Base-by-base conservation (phyloP, 64 coral and sea anemone species). In the Dendronephthya gigantea region DNA sequence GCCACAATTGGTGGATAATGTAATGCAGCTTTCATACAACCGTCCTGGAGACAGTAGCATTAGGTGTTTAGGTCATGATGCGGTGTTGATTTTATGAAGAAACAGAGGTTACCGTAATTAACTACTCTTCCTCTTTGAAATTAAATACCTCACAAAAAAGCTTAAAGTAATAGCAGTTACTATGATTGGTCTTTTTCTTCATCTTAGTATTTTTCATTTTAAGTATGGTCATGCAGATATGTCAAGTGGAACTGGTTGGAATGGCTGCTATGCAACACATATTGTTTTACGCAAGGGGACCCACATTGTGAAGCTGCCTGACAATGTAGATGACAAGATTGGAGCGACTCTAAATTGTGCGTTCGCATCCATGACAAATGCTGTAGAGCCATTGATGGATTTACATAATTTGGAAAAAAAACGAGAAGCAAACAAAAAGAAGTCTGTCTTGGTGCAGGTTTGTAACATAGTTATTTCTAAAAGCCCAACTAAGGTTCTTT, bases 231-330 rank as follows among this genome's bases (percentile, higher is more conserved):
- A 93, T 84, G 91, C 89, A 29, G 17, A 40, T 1, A 56, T 97
- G n/a, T 22, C 74, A 22, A 82, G 89, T 48, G 89, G 87, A 23
- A 87, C 89, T 35, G 89, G 90, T 35, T 83, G 84, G 50, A 93
- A 97, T 89, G 94, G 94, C 14, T 97, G 94, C 82, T 97, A 97
- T 89, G 94, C 91, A 88, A 81, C 94, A 10, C 94, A 97, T 31
- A 89, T 97, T 28, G 85, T 97, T 43, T 48, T 97, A 14, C 89
- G 92, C 9, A 86, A 82, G 83, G 91, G 91, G 39, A 97, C 94
- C 15, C 91, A 97, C 90, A 83, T 97, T 82, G 90, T 81, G 23
- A 93, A 83, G 88, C 68, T 97, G 34, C 91, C 94, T 62, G 70
- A 49, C 29, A 59, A 84, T 22, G 40, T 97, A 41, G 41, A 86